Percentiles rank a stretch among this genome's conserved stretches.
phyloP scores from a whole-genome alignment of 2,797 vertebrate genomes.

The Catostomus latipinnis region DNA sequence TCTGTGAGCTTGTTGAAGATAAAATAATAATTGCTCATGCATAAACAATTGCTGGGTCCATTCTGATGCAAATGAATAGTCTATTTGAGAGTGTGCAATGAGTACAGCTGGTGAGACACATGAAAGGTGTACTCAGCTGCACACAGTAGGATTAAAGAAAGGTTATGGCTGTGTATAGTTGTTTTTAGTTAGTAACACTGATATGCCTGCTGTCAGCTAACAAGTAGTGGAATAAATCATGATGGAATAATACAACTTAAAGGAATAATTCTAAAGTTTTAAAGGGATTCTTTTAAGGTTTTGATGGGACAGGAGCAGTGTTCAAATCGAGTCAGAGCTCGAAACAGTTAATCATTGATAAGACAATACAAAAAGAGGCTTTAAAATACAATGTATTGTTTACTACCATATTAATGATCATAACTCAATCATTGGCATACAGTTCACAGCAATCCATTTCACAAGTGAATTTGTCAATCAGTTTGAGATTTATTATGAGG shows the following conservation, averaged over 20 bases:
- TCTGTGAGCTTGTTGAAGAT: constrained; percentile 34
- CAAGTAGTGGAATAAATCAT: neutral
- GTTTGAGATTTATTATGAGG: no score
- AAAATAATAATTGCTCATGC: constrained; percentile 44
- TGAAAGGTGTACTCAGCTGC: constrained; percentile 35
- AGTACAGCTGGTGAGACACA: constrained; percentile 19
- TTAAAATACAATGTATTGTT: no score
- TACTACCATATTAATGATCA: no score
- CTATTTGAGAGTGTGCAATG: constrained; percentile 37
- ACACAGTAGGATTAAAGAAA: neutral
- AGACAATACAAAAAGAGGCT: no score
- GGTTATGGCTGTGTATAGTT: neutral
- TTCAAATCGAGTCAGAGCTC: no score
- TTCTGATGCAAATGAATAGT: constrained; percentile 40
- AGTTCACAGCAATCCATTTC: no score
- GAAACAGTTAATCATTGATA: no score
- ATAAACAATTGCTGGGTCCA: constrained; percentile 35
- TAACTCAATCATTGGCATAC: no score
- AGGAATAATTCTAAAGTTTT: neutral
- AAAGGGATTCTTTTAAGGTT: neutral
- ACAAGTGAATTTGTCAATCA: no score
- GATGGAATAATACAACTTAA: neutral
- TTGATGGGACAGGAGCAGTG: neutral
- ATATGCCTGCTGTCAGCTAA: neutral
- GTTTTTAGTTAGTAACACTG: neutral